Percentiles rank a stretch among this genome's conserved stretches.
These are phyloP conservation scores for Therioaphis trifolii DNA, from an alignment of 2,888 invertebrate species.

Conservation along the genomic window DNA sequence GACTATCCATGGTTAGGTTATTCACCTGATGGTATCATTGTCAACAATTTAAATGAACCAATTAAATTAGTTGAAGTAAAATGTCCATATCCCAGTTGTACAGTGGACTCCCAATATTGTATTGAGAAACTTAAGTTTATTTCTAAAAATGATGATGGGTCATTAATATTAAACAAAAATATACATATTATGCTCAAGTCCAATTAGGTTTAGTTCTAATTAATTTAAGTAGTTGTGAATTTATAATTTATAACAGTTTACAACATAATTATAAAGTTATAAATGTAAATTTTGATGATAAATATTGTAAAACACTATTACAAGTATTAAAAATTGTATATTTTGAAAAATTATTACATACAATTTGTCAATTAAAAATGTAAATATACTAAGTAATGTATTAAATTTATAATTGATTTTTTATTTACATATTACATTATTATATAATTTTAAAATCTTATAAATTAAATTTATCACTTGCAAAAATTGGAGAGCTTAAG, in stretches of 20 bases:
- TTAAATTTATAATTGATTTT: too few relatives aligned
- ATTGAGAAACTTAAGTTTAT: background rate
- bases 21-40: background rate
- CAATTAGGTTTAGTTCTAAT: slow-evolving; percentile 39
- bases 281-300: slow-evolving; percentile 12
- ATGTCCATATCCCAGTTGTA: background rate
- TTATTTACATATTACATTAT: too few relatives aligned
- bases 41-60: slow-evolving; percentile 10
- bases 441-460: background rate
- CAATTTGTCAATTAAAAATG: background rate
- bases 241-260: slow-evolving; percentile 30
- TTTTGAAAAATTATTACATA: slow-evolving; percentile 15
- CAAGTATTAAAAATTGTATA: background rate
- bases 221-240: slow-evolving; percentile 13
- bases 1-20: slow-evolving; percentile 9
- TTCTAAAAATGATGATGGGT: background rate
- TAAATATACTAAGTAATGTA: too few relatives aligned
- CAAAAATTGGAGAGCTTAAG: slow-evolving; percentile 32
- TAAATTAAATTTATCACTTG: slow-evolving; percentile 21
- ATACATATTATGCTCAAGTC: slow-evolving; percentile 34
- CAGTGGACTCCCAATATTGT: background rate
- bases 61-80: background rate
- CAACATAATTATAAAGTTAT: background rate
- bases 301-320: slow-evolving; percentile 9
- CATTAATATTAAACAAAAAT: background rate